Evolutionary conservation across 2,797 vertebrate genomes (phyloP).

Genomic region (Phylloscopus collybita): DNA sequence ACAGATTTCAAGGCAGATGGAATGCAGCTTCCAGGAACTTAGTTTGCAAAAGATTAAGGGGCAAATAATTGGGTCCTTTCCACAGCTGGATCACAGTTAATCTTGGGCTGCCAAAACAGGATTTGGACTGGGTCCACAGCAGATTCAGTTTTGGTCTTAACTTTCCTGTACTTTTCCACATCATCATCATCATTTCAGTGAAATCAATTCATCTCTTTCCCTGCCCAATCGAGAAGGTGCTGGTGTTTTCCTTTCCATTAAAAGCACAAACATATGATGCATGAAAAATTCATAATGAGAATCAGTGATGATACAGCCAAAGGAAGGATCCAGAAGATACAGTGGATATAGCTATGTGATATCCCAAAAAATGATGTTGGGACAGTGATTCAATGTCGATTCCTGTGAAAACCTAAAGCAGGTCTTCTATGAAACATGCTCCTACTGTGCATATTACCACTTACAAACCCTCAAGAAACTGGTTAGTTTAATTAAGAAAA

Average conservation of each 20-base stretch:
- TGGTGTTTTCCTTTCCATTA: slow-evolving; percentile 3
- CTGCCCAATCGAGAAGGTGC: slow-evolving; percentile 6
- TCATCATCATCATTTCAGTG: neutral
- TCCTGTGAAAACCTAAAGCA: neutral
- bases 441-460: neutral
- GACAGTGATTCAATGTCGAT: neutral
- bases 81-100: slow-evolving; percentile 55
- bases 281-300: slow-evolving; percentile 29
- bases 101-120: slow-evolving; percentile 31
- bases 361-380: neutral
- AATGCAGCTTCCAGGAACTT: slow-evolving; percentile 19
- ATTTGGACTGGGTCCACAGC: neutral
- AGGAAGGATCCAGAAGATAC: neutral
- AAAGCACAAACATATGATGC: slow-evolving; percentile 7
- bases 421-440: neutral
- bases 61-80: slow-evolving; percentile 46
- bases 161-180: slow-evolving; percentile 31
- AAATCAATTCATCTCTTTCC: slow-evolving; percentile 31
- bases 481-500: neutral
- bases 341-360: neutral
- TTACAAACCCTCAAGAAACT: neutral
- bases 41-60: slow-evolving; percentile 36
- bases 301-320: neutral
- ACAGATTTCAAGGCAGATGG: slow-evolving; percentile 62
- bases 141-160: neutral